Percentiles rank a stretch among this genome's conserved stretches.
These are phyloP conservation scores for Drosophila parthenogenetica DNA, from an alignment of 2,888 invertebrate species.

Conservation along the genomic window DNA sequence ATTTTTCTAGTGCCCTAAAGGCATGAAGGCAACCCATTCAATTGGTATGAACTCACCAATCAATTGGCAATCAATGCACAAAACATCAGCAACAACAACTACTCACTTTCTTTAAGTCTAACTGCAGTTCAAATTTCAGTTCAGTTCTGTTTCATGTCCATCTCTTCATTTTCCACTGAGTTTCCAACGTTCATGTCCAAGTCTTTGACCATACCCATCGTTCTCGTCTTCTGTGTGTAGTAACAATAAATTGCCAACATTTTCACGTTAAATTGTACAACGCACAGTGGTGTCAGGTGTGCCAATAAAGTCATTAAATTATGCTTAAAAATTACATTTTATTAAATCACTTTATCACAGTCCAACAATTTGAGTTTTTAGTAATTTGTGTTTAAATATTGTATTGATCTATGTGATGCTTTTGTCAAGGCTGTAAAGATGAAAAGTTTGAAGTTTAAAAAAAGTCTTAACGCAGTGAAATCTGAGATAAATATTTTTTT, in stretches of 20 bases:
- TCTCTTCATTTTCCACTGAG: not conserved
- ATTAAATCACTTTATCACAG: no score
- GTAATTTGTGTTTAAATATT: no score
- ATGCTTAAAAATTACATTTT: no score
- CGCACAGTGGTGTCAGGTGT: constrained; percentile 14
- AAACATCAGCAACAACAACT: not conserved
- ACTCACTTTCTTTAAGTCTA: not conserved
- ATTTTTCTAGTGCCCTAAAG: not conserved
- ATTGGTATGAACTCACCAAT: constrained; percentile 38
- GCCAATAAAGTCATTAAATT: no score
- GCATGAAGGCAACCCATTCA: not conserved
- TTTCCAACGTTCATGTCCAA: not conserved
- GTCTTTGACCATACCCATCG: constrained; percentile 18
- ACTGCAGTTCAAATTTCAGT: not conserved
- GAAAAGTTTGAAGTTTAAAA: no score
- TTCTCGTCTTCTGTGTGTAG: constrained; percentile 34
- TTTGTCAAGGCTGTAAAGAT: no score
- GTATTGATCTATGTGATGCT: no score
- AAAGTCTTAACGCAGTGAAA: no score
- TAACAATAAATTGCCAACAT: constrained; percentile 71
- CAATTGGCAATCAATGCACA: constrained; percentile 70
- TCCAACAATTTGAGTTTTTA: no score
- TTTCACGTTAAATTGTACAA: constrained; percentile 45
- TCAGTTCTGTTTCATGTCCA: not conserved
- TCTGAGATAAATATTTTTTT: no score